A percentile compares a stretch with the other conserved stretches of the same genome.
Evolutionary conservation across 2,113 vertebrate species (phyloP).

Genomic region (Bufo gargarizans): DNA sequence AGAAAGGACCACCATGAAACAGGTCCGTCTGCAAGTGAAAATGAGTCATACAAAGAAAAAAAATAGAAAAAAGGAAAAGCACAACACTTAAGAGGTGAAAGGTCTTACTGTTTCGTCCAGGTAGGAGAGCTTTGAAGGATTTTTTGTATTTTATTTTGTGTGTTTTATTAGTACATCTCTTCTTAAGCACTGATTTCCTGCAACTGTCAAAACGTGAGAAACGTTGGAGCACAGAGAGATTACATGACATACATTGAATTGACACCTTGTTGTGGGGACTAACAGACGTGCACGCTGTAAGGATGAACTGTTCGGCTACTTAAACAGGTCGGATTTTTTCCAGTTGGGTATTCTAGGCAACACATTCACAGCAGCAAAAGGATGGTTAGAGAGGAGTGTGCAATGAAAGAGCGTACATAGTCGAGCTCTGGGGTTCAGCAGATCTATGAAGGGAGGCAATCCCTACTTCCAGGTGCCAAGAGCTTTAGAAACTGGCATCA

Average conservation of each 20-base stretch:
- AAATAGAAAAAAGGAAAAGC: slow-evolving; percentile 22
- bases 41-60: neutral
- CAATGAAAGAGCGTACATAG: neutral
- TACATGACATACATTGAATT: slow-evolving; percentile 19
- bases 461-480: neutral
- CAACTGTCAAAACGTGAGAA: slow-evolving; percentile 61
- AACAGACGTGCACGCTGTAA: slow-evolving; percentile 22
- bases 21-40: slow-evolving; percentile 4
- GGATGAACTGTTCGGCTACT: neutral
- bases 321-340: neutral
- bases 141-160: slow-evolving; percentile 55
- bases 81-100: slow-evolving; percentile 56
- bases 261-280: slow-evolving; percentile 7
- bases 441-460: neutral
- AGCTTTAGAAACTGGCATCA: neutral
- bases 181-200: slow-evolving; percentile 63
- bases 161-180: slow-evolving; percentile 60
- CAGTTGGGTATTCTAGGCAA: neutral
- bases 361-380: neutral
- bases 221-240: slow-evolving; percentile 48
- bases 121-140: slow-evolving; percentile 57
- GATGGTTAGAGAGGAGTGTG: neutral
- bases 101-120: slow-evolving; percentile 61
- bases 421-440: neutral
- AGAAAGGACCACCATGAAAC: neutral